phyloP scores from a whole-genome alignment of 2,888 invertebrate genomes.

The Papilio protenor region DNA sequence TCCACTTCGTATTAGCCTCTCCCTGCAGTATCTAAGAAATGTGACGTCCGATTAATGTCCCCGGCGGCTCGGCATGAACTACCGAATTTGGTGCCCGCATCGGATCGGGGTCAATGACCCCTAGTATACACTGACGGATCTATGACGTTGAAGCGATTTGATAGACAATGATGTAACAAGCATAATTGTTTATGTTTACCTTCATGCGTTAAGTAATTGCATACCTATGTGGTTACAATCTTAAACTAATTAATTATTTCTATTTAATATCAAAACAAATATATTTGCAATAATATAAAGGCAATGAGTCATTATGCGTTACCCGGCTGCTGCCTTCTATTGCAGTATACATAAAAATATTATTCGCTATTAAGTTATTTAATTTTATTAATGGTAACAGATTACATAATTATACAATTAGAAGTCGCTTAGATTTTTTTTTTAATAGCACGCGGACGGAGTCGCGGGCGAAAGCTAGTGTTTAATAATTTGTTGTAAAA shows the following conservation, averaged over 20 bases:
- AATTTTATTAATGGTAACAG: background rate
- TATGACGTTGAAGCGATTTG: slow-evolving; percentile 63
- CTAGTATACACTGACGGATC: slow-evolving; percentile 52
- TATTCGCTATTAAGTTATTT: background rate
- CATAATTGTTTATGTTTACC: background rate
- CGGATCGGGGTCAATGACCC: slow-evolving; percentile 68
- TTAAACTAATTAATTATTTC: background rate
- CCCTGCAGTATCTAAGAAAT: slow-evolving; percentile 57
- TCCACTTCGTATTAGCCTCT: slow-evolving; percentile 46
- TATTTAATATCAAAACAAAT: background rate
- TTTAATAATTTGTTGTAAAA: background rate
- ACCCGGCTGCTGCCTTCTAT: background rate
- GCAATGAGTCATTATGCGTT: background rate
- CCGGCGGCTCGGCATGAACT: slow-evolving; percentile 59
- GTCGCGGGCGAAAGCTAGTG: too few species aligned
- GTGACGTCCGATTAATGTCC: slow-evolving; percentile 76
- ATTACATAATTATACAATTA: background rate
- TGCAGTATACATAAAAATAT: background rate
- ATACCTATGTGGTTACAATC: background rate
- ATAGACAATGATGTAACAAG: slow-evolving; percentile 46
- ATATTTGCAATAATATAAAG: background rate
- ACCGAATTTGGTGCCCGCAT: slow-evolving; percentile 77
- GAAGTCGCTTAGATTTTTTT: background rate
- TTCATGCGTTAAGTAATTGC: background rate
- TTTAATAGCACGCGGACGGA: too few species aligned